Base-by-base conservation (phyloP, 2,888 invertebrate species). In the Entomobrya multifasciata region DNA sequence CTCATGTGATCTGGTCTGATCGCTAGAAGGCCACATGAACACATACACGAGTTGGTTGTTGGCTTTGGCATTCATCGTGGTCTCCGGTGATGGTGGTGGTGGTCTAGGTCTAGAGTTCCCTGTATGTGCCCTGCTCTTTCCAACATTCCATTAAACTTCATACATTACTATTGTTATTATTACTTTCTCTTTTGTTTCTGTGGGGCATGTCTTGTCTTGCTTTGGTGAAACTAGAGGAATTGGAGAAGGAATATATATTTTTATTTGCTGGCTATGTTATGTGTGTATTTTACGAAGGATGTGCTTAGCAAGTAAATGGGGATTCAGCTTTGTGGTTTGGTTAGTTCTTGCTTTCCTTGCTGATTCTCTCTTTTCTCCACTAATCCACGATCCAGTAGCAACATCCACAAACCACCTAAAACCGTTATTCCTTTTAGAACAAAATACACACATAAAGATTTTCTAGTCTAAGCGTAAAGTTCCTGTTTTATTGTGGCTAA, bases 301-400 rank as follows among this genome's bases (percentile, higher is more conserved):
- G 86, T 86, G 86, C 86, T 86, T 60, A 49, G 86, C 55, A 86
- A 86, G 86, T 62, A 86, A 86, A 86, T 79, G 62, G 86, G 70
- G 60, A 44, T 74, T 30, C 62, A 79, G 76, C 72, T 74, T 85
- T 86, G 86, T 65, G 79, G 86, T 86, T 86, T 79, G 76, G 76
- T 41, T 41, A 78, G 44, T 62, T 55, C 70, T 85, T 85, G 76
- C 41, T 41, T 49, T 62, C 52, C 36, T 44, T 86, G 86, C 79
- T 86, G 86, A 86, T 86, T 70, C 85, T 78, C 70, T 70, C 55
- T 27, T 20, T 67, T n/a, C 49, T 67, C 67, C 47, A 52, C 65
- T 72, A 49, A 72, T n/a, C 20, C 55, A 55, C n/a, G n/a, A 22
- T 11, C 20, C 27, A 6, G 20, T 17, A 76, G 57, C 10, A 30